A percentile compares a stretch with the other conserved stretches of the same genome.
Evolutionary conservation across 2,888 invertebrate genomes (phyloP).

Genomic region (Tolmerus cingulatus): DNA sequence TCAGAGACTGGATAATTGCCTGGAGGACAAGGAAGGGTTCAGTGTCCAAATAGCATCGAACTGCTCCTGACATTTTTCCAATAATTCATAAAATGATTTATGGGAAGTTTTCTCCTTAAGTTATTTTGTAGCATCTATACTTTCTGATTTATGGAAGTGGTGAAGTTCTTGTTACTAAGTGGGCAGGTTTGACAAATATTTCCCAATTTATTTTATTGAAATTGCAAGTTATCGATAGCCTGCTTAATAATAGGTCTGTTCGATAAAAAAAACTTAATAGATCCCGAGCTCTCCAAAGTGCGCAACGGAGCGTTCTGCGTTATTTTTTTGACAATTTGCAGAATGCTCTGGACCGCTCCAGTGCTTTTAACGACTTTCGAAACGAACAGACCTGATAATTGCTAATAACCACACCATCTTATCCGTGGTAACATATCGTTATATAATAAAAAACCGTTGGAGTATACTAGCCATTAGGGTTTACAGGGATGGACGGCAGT

Average conservation of each 20-base stretch:
- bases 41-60: neutral
- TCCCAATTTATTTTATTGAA: neutral
- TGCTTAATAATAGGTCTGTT: too few species aligned
- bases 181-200: neutral
- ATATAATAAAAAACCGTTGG: neutral
- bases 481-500: too few species aligned
- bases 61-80: neutral
- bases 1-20: neutral
- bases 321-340: too few species aligned
- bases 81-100: neutral
- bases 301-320: too few species aligned
- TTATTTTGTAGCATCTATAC: neutral
- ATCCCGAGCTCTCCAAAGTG: too few species aligned
- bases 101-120: neutral
- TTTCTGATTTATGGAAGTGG: neutral
- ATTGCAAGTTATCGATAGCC: neutral
- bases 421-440: neutral
- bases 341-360: too few species aligned
- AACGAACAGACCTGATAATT: too few species aligned
- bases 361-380: too few species aligned
- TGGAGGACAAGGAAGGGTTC: neutral
- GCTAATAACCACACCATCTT: neutral
- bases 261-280: too few species aligned
- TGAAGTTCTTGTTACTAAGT: neutral
- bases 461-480: too few species aligned